Evolutionary conservation across 2,888 invertebrate species (phyloP).

Genomic region (Brachypalpus laphriformis): DNA sequence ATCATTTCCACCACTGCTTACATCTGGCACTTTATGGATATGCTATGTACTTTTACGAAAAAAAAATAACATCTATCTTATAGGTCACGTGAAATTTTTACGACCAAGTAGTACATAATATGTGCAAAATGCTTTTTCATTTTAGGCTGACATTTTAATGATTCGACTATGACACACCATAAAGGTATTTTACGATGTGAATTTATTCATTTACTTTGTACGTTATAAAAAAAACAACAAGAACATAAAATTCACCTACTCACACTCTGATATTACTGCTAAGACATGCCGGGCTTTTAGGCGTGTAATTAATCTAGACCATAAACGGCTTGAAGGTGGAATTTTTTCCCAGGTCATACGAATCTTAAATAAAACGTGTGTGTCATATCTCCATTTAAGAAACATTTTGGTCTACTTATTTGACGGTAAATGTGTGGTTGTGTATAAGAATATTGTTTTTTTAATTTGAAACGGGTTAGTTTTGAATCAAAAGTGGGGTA

Average conservation of each 20-base stretch:
- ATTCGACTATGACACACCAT: constrained; percentile 18
- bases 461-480: too few species aligned
- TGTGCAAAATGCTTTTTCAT: background rate
- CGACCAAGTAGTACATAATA: background rate
- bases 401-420: too few species aligned
- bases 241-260: background rate
- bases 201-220: constrained; percentile 4
- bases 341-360: background rate
- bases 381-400: too few species aligned
- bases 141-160: background rate
- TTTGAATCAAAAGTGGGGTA: too few species aligned
- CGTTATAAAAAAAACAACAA: constrained; percentile 5
- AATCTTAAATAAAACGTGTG: too few species aligned
- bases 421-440: too few species aligned
- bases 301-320: constrained; percentile 14
- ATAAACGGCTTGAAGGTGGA: background rate
- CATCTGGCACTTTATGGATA: background rate
- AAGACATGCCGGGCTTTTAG: background rate
- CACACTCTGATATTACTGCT: background rate
- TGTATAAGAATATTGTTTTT: too few species aligned
- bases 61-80: background rate
- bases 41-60: background rate
- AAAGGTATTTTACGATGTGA: constrained; percentile 14
- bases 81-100: constrained; percentile 1
- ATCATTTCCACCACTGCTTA: background rate